phyloP scores from a whole-genome alignment of 2,113 vertebrate species.

The Brachypodius melanocephalos region DNA sequence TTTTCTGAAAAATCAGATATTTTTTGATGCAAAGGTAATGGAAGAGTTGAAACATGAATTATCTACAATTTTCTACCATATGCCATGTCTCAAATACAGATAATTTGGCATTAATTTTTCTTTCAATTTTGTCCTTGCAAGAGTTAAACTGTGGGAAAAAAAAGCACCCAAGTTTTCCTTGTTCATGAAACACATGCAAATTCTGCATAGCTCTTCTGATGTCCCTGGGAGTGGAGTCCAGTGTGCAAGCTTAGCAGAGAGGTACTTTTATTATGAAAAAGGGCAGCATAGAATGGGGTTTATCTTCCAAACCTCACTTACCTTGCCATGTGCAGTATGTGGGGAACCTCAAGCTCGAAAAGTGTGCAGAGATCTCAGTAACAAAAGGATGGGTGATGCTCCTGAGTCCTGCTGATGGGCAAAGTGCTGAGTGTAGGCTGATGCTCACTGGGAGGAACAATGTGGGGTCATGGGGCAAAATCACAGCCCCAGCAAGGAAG shows the following conservation, averaged over 20 bases:
- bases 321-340: not conserved
- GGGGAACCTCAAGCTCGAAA: not conserved
- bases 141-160: not conserved
- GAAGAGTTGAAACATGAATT: not conserved
- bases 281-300: not conserved
- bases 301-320: not conserved
- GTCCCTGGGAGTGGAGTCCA: not conserved
- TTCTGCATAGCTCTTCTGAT: rapidly evolving
- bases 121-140: not conserved
- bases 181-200: not conserved
- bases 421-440: not conserved
- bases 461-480: not conserved
- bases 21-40: not conserved
- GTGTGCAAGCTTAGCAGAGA: not conserved
- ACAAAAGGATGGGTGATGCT: not conserved
- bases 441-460: not conserved
- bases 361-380: not conserved
- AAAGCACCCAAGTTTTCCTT: not conserved
- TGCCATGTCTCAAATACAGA: not conserved
- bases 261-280: not conserved
- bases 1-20: not conserved
- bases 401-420: not conserved
- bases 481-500: not conserved
- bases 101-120: rapidly evolving
- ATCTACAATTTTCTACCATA: not conserved